Base-by-base conservation (phyloP, 1,140 invertebrate species). In the Pogonognathellus flavescens region DNA sequence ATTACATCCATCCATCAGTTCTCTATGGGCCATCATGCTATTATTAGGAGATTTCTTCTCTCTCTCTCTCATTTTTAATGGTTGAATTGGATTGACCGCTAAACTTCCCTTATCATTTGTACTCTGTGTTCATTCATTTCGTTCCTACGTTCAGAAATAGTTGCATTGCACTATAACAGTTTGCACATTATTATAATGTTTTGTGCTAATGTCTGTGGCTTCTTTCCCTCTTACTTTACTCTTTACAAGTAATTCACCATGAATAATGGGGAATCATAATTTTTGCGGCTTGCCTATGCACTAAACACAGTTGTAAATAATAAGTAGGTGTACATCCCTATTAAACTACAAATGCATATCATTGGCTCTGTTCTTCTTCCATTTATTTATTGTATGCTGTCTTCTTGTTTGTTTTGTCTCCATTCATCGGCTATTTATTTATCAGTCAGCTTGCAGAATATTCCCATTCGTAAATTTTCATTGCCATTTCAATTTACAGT, bases 81-180 rank as follows among this genome's bases (percentile, higher is more conserved):
- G 70, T 76, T 76, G 70, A 76, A 76, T 76, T 76, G 31, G 70
- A 76, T 76, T 76, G 70, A 76, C 70, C 70, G 70, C 70, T 76
- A 76, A 76, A 76, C 41, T 76, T 76, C 70, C 70, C 70, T 76
- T 76, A 31, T 31, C 31, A 50, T 76, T 72, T 41, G n/a, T n/a
- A n/a, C 53, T 57, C 2, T 57, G 70, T 76, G 70, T 31, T 76
- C 70, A 76, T 76, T 76, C 70, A 76, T 76, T 49, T 14, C 70
- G 31, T 41, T 3, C 2, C 2, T 41, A 41, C 6, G 6, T 41
- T 41, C 31, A 76, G 25, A 76, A 50, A 76, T 76, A 25, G 60
- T 22, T 72, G 41, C 66, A 72, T 22, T 72, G 41, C 66, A 72
- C 31, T 18, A 14, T 14, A n/a, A 13, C n/a, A 57, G 53, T 57